Conservation (phyloP, 2,113 vertebrate species). For the Hypomesus transpacificus region DNA sequence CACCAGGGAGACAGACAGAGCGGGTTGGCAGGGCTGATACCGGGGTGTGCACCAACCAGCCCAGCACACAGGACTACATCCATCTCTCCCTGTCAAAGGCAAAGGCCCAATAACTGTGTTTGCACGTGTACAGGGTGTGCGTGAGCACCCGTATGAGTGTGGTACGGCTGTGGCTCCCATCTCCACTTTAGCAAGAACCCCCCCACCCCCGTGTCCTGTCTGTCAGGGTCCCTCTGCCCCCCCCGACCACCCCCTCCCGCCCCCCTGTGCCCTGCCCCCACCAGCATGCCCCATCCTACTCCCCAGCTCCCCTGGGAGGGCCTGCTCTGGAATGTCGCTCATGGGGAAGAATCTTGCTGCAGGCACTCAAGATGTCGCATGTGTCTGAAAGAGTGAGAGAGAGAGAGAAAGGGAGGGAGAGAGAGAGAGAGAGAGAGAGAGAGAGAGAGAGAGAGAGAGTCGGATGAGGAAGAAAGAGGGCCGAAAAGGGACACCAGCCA, state of each 20-base stretch:
- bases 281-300: slow-evolving; percentile 40
- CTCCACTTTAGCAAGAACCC: slow-evolving; percentile 39
- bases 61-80: background rate
- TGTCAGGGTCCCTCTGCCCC: background rate
- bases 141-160: background rate
- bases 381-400: slow-evolving; percentile 41
- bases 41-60: background rate
- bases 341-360: slow-evolving; percentile 75
- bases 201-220: background rate
- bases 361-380: slow-evolving; percentile 71
- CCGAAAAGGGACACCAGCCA: too few species aligned
- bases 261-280: slow-evolving; percentile 25
- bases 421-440: background rate
- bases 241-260: background rate
- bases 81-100: background rate
- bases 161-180: slow-evolving; percentile 9
- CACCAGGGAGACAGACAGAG: background rate
- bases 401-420: slow-evolving; percentile 1
- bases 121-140: background rate
- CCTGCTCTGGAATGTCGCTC: slow-evolving; percentile 73
- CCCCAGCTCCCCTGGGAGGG: slow-evolving; percentile 55
- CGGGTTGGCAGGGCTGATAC: background rate
- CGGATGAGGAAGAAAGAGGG: too few species aligned
- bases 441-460: background rate
- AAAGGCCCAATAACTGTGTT: background rate